Evolutionary conservation across 2,113 vertebrate genomes (phyloP).

Genomic region (Xenotilapia caudafasciata): DNA sequence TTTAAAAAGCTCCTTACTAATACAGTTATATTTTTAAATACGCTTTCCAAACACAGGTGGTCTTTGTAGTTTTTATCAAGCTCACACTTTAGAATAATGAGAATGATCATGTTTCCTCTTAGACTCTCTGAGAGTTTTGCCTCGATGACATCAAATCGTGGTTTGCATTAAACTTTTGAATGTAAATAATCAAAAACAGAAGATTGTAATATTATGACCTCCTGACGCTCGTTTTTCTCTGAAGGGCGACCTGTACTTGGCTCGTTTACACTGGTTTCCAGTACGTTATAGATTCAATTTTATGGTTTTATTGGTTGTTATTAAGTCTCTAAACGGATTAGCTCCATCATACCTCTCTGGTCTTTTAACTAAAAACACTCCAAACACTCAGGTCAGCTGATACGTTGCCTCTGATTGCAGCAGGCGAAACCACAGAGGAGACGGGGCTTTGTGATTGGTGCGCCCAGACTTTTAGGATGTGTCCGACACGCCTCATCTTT

Average conservation of each 20-base stretch:
- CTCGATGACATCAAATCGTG: not conserved
- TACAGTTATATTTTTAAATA: not conserved
- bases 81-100: not conserved
- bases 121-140: not conserved
- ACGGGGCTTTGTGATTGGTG: not conserved
- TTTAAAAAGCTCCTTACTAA: not conserved
- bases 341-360: not conserved
- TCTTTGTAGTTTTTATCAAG: not conserved
- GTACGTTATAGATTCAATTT: not conserved
- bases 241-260: not conserved
- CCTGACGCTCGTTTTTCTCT: not conserved
- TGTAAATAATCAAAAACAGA: not conserved
- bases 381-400: not conserved
- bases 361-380: not conserved
- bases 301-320: not conserved
- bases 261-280: not conserved
- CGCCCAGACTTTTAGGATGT: accelerated
- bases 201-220: not conserved
- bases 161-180: not conserved
- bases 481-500: not conserved
- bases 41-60: not conserved
- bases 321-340: not conserved
- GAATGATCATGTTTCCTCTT: not conserved
- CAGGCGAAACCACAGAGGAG: not conserved
- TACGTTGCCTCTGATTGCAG: not conserved